A percentile compares a stretch with the other conserved stretches of the same genome.
phyloP scores from a whole-genome alignment of 2,797 vertebrate species.

The Buphagus erythrorhynchus region DNA sequence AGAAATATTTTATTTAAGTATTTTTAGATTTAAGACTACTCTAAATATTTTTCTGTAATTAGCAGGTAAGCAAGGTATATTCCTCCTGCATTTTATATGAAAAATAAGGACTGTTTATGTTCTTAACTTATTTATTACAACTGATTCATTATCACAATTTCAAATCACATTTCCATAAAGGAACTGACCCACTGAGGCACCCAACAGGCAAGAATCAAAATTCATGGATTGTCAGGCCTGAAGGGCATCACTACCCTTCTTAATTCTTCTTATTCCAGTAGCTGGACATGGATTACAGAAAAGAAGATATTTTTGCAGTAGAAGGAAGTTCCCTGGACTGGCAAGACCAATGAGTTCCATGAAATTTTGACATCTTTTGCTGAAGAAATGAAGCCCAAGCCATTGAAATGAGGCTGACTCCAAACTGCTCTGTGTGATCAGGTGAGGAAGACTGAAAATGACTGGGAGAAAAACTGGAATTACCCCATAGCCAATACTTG shows the following conservation, averaged over 20 bases:
- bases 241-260: not conserved
- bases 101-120: not conserved
- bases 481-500: rapidly evolving
- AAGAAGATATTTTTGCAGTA: not conserved
- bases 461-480: not conserved
- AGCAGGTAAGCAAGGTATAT: not conserved
- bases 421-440: not conserved
- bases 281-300: not conserved
- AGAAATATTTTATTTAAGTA: not conserved
- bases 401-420: not conserved
- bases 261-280: not conserved
- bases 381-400: not conserved
- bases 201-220: not conserved
- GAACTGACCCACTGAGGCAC: not conserved
- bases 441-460: not conserved
- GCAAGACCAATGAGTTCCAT: not conserved
- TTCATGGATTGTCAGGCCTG: not conserved
- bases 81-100: not conserved
- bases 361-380: not conserved
- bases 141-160: not conserved
- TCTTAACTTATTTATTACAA: not conserved
- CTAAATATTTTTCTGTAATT: not conserved
- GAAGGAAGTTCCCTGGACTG: not conserved
- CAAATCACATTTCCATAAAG: not conserved
- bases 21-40: not conserved